Evolutionary conservation across 2,113 vertebrate genomes (phyloP), one percentile per base, ranked within the genome.

Genomic region (Amazona vittata): DNA sequence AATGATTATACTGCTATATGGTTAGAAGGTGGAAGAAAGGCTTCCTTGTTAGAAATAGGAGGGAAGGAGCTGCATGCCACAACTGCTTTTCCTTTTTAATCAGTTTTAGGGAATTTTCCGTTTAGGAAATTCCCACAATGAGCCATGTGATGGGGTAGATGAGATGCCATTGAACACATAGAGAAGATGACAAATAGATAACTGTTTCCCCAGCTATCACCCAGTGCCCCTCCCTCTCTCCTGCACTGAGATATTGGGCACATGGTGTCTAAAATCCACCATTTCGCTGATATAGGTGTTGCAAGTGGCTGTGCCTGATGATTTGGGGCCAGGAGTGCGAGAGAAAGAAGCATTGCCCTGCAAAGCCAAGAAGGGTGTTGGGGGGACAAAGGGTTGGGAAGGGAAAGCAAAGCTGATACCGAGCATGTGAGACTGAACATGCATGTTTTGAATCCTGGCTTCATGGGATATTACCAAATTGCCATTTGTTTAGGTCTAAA

Each of bases 321-420:
- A 6, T 76, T 86, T 80, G 52, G 43, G 35, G 16, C 15, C 37
- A 68, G 43, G 43, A 63, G 35, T 9, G 47, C 62, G 35, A 60
- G 37, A 22, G 31, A 49, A 75, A 47, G 65, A 11, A 70, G 15
- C 26, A 35, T 86, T 26, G 35, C 28, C 20, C 37, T 55, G 52
- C 11, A 71, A 68, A 80, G 47, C 37, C 43, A 64, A 49, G 26
- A 41, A 21, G 20, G 31, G 16, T 0, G 0, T 21, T 11, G 6
- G 2, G 11, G 9, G 8, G 3, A 28, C 0, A 0, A 62, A 47
- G 47, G 43, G 2, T 12, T 67, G 37, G n/a, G 62, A 62, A 55
- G 13, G 53, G 29, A 93, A 88, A 44, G 29, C 17, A 71, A 52
- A 75, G 17, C 21, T 80, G 17, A 15, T 33, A 33, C 71, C 74